Percentiles rank a stretch among this genome's conserved stretches.
Evolutionary conservation across 1,140 invertebrate species (phyloP).

Genomic region (Pseudomyrmex cubaensis): DNA sequence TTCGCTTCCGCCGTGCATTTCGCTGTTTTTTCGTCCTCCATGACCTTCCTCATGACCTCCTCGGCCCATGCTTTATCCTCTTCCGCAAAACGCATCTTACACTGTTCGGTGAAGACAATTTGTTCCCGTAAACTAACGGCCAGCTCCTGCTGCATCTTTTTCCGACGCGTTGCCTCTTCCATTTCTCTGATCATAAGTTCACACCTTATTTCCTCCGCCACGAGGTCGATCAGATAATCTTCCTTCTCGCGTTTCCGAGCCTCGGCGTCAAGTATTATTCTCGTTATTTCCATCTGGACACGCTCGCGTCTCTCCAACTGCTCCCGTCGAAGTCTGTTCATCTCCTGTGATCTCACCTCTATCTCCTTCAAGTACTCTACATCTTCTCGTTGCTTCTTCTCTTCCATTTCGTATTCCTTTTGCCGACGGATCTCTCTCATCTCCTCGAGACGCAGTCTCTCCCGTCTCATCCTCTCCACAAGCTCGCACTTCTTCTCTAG

Average conservation of each 20-base stretch:
- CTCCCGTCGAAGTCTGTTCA: constrained; percentile 30
- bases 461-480: constrained; percentile 60
- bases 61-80: constrained; percentile 74
- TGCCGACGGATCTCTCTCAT: constrained; percentile 57
- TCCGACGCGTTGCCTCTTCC: constrained; percentile 45
- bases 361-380: constrained; percentile 63
- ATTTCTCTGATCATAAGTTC: constrained; percentile 61
- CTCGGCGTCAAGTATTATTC: constrained; percentile 64
- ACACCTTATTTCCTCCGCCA: constrained; percentile 70
- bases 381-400: constrained; percentile 42
- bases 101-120: constrained; percentile 71
- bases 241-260: constrained; percentile 61
- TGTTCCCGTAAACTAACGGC: constrained; percentile 71
- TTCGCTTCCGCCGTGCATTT: constrained; percentile 69
- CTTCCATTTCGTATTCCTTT: constrained; percentile 49
- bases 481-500: constrained; percentile 48
- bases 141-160: constrained; percentile 64
- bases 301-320: constrained; percentile 58
- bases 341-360: constrained; percentile 40
- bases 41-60: constrained; percentile 70
- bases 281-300: constrained; percentile 59
- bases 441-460: constrained; percentile 65
- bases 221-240: constrained; percentile 71
- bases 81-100: constrained; percentile 65
- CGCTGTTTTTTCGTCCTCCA: constrained; percentile 72